Base-by-base conservation (phyloP, 2,888 invertebrate species). In the Andrena dorsata region DNA sequence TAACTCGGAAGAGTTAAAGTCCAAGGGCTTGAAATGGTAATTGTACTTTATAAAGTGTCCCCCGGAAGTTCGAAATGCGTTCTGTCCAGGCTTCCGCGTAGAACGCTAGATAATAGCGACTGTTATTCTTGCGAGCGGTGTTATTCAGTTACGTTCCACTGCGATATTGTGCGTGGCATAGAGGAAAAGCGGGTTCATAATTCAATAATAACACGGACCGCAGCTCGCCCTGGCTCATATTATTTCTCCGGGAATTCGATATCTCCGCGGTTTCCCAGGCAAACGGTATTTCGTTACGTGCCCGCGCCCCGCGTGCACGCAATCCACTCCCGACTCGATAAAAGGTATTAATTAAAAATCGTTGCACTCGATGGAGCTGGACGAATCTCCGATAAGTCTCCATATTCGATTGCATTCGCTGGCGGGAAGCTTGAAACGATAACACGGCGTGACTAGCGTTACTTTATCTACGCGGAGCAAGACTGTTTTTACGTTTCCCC, bases 171-270 rank as follows among this genome's bases (percentile, higher is more conserved):
- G 63, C 16, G 51, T 49, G 60, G 73, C 41, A 63, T 68, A 35
- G 35, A 64, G 71, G 83, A 69, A 78, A 78, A 83, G 71, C 83
- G 56, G 68, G 78, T 64, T 83, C 78, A 74, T 83, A 83, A 83
- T 83, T 83, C 83, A 78, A 83, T 83, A 74, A 83, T 68, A 83
- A 83, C 83, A 78, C 20, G 41, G 51, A 47, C 58, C 53, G 32
- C 69, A 66, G 73, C 60, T 41, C 58, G 66, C 28, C 51, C 20
- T 10, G 53, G 51, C 41, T 63, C 58, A 63, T 78, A 78, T 78
- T 83, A 83, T 83, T 83, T 83, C 77, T 82, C 61, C 83, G 35
- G 65, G 49, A 74, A 83, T 77, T 82, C 76, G 82, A 80, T 80
- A 80, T 80, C 81, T 80, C 68, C 66, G 81, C 56, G 80, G 80